These are phyloP conservation scores for Heliconius hewitsoni DNA, from an alignment of 1,140 invertebrate genomes.

Conservation along the genomic window DNA sequence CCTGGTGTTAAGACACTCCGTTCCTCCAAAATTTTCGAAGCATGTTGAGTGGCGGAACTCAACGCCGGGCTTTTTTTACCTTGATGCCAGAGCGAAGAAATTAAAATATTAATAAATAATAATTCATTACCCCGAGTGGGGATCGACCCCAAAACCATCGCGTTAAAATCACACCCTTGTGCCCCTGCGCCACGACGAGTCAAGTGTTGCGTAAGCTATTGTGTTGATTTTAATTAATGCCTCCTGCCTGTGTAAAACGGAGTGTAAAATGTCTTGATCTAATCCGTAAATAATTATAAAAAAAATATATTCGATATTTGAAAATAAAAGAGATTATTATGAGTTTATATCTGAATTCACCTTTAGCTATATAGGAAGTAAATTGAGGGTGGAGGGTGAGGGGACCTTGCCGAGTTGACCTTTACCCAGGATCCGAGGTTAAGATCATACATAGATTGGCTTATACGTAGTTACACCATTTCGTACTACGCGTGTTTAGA, in stretches of 20 bases:
- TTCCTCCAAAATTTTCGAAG: too few relatives aligned
- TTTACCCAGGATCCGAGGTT: slow-evolving; percentile 11
- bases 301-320: neutral
- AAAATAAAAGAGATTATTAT: neutral
- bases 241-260: neutral
- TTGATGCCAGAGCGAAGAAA: too few relatives aligned
- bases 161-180: too few relatives aligned
- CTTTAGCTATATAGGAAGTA: slow-evolving; percentile 7
- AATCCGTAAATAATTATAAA: neutral
- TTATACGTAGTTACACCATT: neutral
- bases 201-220: too few relatives aligned
- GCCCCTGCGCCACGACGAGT: too few relatives aligned
- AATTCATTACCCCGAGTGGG: too few relatives aligned
- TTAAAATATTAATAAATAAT: too few relatives aligned
- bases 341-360: neutral
- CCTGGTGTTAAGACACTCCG: too few relatives aligned
- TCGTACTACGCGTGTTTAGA: neutral
- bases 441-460: slow-evolving; percentile 3
- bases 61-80: too few relatives aligned
- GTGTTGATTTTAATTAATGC: too few relatives aligned
- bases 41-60: too few relatives aligned
- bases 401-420: neutral
- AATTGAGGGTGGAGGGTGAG: slow-evolving; percentile 11
- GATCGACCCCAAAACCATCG: too few relatives aligned
- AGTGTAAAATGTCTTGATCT: neutral